Evolutionary conservation across 2,113 vertebrate genomes (phyloP).

Genomic region (Solenodon paradoxus): DNA sequence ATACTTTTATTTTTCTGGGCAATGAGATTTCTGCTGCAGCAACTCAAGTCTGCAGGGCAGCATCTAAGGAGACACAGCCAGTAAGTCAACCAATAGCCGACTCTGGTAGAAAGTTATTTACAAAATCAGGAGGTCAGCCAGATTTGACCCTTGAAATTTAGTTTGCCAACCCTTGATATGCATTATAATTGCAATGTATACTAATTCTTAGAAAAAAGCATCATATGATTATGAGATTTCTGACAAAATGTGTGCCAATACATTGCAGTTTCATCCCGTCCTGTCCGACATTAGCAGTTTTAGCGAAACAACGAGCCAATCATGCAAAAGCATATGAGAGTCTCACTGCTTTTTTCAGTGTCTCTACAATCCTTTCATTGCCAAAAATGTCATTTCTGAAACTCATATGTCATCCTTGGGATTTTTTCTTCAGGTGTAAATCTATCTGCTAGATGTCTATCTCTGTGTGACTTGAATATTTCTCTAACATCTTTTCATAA

Average conservation of each 20-base stretch:
- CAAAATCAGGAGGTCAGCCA: neutral
- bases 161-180: neutral
- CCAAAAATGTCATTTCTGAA: neutral
- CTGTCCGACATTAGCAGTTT: neutral
- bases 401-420: neutral
- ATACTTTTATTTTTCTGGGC: neutral
- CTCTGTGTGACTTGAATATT: neutral
- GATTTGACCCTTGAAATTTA: neutral
- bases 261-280: neutral
- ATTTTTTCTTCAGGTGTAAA: neutral
- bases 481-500: neutral
- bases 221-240: neutral
- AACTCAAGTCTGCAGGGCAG: neutral
- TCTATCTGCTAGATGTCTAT: neutral
- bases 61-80: neutral
- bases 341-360: neutral
- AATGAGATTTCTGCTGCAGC: neutral
- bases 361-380: neutral
- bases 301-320: neutral
- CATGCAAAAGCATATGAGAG: neutral
- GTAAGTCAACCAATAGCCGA: neutral
- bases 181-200: neutral
- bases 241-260: neutral
- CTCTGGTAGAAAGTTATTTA: neutral
- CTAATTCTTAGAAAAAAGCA: neutral